Conservation (phyloP, 2,113 vertebrate species). For the Hippocampus zosterae region DNA sequence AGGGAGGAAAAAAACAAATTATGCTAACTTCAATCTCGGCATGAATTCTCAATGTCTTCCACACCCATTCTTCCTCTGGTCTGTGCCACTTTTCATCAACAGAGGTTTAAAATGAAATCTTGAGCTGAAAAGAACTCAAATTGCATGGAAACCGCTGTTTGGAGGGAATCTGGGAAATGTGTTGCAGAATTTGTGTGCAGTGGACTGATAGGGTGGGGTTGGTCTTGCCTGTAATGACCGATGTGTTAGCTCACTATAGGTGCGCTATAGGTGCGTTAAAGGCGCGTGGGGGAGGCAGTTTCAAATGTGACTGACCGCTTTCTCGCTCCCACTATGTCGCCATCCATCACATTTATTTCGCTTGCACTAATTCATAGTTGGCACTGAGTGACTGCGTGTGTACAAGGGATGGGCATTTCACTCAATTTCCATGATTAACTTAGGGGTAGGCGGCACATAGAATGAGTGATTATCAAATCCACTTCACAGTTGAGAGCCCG, state of each 20-base stretch:
- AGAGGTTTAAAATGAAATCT: conserved; percentile 12
- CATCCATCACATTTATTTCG: conserved; percentile 10
- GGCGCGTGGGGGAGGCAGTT: background rate
- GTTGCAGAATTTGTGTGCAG: background rate
- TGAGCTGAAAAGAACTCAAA: background rate
- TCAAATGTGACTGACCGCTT: conserved; percentile 1
- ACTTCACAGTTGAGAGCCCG: too few relatives aligned
- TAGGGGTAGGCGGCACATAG: too few relatives aligned
- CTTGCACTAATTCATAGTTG: background rate
- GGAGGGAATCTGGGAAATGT: background rate
- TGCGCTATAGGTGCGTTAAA: background rate
- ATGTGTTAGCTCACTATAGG: background rate
- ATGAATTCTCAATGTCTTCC: conserved; percentile 11
- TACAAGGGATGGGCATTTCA: background rate
- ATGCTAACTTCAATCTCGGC: conserved; percentile 7
- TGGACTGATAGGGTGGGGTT: background rate
- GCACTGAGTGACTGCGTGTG: background rate
- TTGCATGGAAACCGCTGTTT: background rate
- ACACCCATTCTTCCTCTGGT: conserved; percentile 18
- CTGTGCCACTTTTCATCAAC: background rate
- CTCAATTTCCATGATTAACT: background rate
- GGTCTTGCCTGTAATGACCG: background rate
- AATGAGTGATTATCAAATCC: too few relatives aligned
- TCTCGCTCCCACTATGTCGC: background rate
- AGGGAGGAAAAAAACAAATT: background rate